Conservation (phyloP, 2,797 vertebrate genomes). For the Oophaga sylvatica region DNA sequence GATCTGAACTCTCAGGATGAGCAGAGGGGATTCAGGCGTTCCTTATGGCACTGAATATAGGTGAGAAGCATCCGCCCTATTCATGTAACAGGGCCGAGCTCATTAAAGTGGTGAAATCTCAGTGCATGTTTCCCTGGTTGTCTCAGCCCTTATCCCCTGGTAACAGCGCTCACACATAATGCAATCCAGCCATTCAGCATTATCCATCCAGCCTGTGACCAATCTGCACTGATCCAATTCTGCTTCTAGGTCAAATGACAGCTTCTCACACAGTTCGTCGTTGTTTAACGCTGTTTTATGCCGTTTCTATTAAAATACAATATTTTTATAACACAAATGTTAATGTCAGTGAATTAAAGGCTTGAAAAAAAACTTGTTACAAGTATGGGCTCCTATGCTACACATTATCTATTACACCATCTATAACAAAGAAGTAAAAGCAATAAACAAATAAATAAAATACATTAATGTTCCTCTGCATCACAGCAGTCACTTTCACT, state of each 20-base stretch:
- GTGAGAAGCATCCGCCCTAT: not conserved
- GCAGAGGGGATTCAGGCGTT: not conserved
- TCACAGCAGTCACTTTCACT: not conserved
- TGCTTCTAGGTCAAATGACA: constrained; percentile 30
- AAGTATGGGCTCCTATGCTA: not conserved
- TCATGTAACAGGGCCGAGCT: constrained; percentile 1
- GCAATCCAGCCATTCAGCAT: constrained; percentile 27
- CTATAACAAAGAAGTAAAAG: not conserved
- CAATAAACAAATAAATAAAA: not conserved
- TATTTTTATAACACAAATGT: not conserved
- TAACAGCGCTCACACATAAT: constrained; percentile 24
- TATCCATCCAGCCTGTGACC: constrained; percentile 15
- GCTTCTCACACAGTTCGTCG: not conserved
- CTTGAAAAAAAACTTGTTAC: not conserved
- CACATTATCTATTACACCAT: not conserved
- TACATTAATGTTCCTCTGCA: not conserved
- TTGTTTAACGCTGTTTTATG: constrained; percentile 10
- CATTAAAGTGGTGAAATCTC: not conserved
- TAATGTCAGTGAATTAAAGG: not conserved
- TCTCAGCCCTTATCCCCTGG: constrained; percentile 24
- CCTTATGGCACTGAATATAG: not conserved
- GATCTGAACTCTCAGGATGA: not conserved
- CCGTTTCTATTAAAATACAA: constrained; percentile 3
- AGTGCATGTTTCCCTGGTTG: constrained; percentile 19
- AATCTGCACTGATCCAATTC: constrained; percentile 27